These are phyloP conservation scores for Lymantria dispar DNA, from an alignment of 2,888 invertebrate species.

Conservation along the genomic window DNA sequence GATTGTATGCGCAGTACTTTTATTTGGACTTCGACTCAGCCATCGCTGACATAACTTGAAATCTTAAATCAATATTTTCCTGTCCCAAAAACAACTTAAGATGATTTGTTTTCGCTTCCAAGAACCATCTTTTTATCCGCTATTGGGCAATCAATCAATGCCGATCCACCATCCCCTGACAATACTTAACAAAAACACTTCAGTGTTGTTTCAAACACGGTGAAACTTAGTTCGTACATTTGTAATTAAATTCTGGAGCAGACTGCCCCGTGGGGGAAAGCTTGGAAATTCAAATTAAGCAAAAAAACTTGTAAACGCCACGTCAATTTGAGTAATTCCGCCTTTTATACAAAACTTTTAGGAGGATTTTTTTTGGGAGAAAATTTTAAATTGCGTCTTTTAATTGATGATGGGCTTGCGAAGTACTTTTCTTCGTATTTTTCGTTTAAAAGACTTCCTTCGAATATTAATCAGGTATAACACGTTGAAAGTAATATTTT, in stretches of 20 bases:
- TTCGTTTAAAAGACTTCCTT: neutral
- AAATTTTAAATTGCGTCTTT: neutral
- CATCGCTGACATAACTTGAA: too few species aligned
- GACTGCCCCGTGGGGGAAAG: constrained; percentile 11
- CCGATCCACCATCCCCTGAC: constrained; percentile 2
- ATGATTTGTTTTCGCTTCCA: constrained; percentile 2
- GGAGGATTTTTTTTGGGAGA: neutral
- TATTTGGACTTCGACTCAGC: too few species aligned
- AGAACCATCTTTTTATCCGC: neutral
- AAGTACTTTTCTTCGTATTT: neutral
- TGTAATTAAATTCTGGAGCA: constrained; percentile 35
- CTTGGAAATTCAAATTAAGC: constrained; percentile 32
- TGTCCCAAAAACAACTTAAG: neutral
- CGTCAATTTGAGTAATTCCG: constrained; percentile 16
- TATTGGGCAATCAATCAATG: constrained; percentile 5
- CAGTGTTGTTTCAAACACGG: constrained; percentile 6
- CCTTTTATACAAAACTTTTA: neutral
- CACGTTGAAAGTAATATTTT: too few species aligned
- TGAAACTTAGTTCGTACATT: constrained; percentile 29
- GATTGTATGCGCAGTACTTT: too few species aligned
- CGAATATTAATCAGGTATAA: neutral
- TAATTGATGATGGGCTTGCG: neutral
- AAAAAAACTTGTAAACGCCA: constrained; percentile 18
- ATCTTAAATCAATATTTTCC: too few species aligned
- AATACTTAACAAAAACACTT: constrained; percentile 12